Evolutionary conservation across 2,797 vertebrate genomes (phyloP).

Genomic region (Ctenosaura bakeri): DNA sequence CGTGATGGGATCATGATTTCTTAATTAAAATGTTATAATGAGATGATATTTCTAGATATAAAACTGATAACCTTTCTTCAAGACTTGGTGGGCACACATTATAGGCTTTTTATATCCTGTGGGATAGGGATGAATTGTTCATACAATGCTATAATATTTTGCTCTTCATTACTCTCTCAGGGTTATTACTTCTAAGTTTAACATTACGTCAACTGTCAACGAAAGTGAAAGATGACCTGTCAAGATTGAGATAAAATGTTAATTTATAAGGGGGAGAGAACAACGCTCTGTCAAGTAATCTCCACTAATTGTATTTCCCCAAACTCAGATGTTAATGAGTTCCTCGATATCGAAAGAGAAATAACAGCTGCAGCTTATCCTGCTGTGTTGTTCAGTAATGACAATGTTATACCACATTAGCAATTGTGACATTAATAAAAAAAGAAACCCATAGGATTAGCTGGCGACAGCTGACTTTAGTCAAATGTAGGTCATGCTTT

Average conservation of each 20-base stretch:
- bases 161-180: constrained; percentile 45
- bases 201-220: constrained; percentile 56
- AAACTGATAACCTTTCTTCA: background rate
- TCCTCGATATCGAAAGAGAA: constrained; percentile 80
- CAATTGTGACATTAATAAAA: constrained; percentile 87
- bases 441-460: constrained; percentile 83
- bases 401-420: constrained; percentile 85
- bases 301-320: constrained; percentile 80
- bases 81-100: background rate
- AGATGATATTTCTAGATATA: background rate
- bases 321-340: constrained; percentile 84
- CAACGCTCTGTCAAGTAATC: constrained; percentile 78
- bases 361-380: constrained; percentile 83
- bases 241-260: constrained; percentile 54
- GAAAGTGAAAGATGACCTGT: constrained; percentile 31
- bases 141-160: constrained; percentile 47
- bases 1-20: constrained; percentile 6
- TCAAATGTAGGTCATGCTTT: constrained; percentile 87
- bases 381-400: constrained; percentile 80
- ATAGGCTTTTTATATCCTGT: background rate
- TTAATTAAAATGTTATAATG: constrained; percentile 20
- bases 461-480: constrained; percentile 84
- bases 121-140: background rate
- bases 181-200: constrained; percentile 44
- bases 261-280: constrained; percentile 4